A percentile compares a stretch with the other conserved stretches of the same genome.
Evolutionary conservation across 2,113 vertebrate genomes (phyloP).

Genomic region (Bos indicus): DNA sequence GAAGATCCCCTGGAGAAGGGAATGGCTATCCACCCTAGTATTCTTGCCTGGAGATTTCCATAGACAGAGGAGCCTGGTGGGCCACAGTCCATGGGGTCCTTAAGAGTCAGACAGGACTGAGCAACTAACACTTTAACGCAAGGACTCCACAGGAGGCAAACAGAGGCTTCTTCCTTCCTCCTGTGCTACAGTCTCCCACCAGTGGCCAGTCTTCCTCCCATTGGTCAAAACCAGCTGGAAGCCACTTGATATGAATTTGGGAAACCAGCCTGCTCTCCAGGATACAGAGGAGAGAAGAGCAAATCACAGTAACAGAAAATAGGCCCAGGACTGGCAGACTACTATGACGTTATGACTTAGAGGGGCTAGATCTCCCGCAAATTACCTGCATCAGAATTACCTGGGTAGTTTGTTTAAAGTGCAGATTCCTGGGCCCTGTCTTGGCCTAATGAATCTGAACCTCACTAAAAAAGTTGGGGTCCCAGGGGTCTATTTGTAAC

Average conservation of each 20-base stretch:
- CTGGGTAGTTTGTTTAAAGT: neutral
- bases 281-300: neutral
- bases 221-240: neutral
- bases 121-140: rapidly evolving
- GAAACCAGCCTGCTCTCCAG: neutral
- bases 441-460: neutral
- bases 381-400: neutral
- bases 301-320: neutral
- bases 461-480: neutral
- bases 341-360: neutral
- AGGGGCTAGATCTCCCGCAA: neutral
- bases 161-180: neutral
- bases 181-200: neutral
- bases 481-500: neutral
- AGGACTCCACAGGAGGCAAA: neutral
- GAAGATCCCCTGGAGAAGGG: neutral
- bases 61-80: neutral
- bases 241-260: neutral
- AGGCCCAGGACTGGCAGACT: no score
- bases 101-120: neutral
- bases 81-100: neutral
- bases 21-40: neutral
- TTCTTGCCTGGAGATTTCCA: neutral
- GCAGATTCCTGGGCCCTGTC: neutral
- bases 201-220: neutral